Evolutionary conservation across 2,797 vertebrate genomes (phyloP).

Genomic region (Falco rusticolus): DNA sequence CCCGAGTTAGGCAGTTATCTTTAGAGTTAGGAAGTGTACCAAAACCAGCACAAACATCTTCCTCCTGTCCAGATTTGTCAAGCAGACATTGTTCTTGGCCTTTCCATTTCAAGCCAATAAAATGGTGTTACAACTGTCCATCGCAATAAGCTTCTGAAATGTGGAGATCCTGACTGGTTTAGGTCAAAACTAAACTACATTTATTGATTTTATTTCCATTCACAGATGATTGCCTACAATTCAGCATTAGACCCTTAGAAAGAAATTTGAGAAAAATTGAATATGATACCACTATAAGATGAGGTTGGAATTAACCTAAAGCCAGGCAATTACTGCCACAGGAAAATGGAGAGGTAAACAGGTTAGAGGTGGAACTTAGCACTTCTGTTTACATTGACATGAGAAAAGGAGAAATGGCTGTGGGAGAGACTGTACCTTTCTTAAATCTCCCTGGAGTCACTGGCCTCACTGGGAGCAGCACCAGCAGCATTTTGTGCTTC

Average conservation of each 20-base stretch:
- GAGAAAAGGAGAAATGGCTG: background rate
- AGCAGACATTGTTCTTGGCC: background rate
- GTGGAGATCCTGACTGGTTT: background rate
- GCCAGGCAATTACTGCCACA: background rate
- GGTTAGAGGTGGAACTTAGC: background rate
- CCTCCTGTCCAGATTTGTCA: background rate
- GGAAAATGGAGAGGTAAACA: background rate
- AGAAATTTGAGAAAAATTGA: background rate
- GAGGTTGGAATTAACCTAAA: background rate
- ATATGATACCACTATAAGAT: background rate
- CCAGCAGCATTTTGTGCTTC: background rate
- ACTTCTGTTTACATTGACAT: fast-evolving
- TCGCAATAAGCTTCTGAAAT: background rate
- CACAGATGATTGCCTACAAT: background rate
- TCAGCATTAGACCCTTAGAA: background rate
- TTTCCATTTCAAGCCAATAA: background rate
- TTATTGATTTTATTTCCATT: background rate
- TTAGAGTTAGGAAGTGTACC: background rate
- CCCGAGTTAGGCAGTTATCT: background rate
- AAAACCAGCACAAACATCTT: background rate
- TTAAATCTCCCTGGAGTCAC: background rate
- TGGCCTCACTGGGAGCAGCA: background rate
- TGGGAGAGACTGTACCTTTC: background rate
- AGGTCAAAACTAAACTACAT: background rate
- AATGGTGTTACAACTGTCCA: background rate